Base-by-base conservation (phyloP, 2,113 vertebrate species). In the Electrona antarctica region DNA sequence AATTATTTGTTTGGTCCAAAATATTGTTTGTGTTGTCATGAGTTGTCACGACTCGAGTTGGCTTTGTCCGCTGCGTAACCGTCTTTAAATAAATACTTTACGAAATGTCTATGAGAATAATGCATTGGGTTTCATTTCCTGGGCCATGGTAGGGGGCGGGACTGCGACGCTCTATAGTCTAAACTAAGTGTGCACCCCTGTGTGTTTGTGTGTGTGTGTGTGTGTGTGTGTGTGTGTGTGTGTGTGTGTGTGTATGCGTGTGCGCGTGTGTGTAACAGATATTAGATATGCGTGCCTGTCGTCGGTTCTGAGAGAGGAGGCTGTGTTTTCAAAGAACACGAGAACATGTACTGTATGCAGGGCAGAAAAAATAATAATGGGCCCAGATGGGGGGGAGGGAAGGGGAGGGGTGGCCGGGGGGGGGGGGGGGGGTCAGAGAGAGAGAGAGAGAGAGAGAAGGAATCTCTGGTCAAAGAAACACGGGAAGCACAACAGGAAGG, bases 401-500 rank as follows among this genome's bases (percentile, higher is more conserved):
- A 51, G 56, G 46, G 7, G 47, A 57, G 14, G n/a, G n/a, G n/a
- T n/a, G n/a, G n/a, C n/a, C n/a, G n/a, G n/a, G n/a, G n/a, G n/a
- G n/a, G 71, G 63, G 64, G 66, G 69, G 73, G 33, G 77, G 65
- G 81, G 80, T 85, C 66, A 77, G 67, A 64, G 78, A 77, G 72
- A 80, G 59, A 74, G 78, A 87, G 85, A 83, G 72, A 80, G 59
- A 74, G 78, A 87, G 85, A 83, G 73, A 72, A 86, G 87, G 87
- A 91, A 88, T 88, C 85, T 85, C n/a, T 50, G 73, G 88, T 78
- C 87, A 90, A 90, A 90, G 88, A 90, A 92, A 90, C 81, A 92
- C 82, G 85, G 91, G 90, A 93, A 93, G 89, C 92, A 91, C 91
- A 93, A 93, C 92, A 93, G 92, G 92, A 93, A 93, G 87, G 82